A percentile compares a stretch with the other conserved stretches of the same genome.
Conservation (phyloP, 2,113 vertebrate species). For the Oncorhynchus keta region DNA sequence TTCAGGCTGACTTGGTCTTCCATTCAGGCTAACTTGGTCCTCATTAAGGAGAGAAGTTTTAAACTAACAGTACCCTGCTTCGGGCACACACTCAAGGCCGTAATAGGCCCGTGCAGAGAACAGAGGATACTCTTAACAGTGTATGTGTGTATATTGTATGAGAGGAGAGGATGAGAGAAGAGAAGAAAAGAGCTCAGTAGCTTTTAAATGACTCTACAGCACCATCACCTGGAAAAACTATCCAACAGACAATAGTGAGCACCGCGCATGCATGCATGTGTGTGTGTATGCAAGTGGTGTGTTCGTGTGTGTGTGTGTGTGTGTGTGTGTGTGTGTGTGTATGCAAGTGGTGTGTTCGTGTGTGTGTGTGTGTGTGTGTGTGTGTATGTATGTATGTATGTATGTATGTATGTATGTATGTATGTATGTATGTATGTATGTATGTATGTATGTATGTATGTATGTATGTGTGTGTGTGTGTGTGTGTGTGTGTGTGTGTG, state of each 20-base stretch:
- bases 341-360: no score
- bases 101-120: not conserved
- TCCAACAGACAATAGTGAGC: not conserved
- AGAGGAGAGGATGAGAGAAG: not conserved
- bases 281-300: no score
- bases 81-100: not conserved
- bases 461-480: not conserved
- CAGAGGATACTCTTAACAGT: no score
- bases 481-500: not conserved
- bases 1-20: no score
- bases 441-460: not conserved
- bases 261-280: not conserved
- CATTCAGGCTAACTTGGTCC: constrained; percentile 61
- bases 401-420: not conserved
- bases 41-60: constrained; percentile 52
- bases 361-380: not conserved
- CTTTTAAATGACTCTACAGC: constrained; percentile 69
- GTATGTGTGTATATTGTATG: no score
- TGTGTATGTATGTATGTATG: not conserved
- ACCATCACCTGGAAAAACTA: constrained; percentile 74
- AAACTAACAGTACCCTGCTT: constrained; percentile 30
- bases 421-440: not conserved
- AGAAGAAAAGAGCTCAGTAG: not conserved
- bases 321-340: not conserved
- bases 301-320: not conserved